Evolutionary conservation across 1,140 invertebrate genomes (phyloP), one percentile per base, ranked within the genome.

Genomic region (Drosophila sulfurigaster): DNA sequence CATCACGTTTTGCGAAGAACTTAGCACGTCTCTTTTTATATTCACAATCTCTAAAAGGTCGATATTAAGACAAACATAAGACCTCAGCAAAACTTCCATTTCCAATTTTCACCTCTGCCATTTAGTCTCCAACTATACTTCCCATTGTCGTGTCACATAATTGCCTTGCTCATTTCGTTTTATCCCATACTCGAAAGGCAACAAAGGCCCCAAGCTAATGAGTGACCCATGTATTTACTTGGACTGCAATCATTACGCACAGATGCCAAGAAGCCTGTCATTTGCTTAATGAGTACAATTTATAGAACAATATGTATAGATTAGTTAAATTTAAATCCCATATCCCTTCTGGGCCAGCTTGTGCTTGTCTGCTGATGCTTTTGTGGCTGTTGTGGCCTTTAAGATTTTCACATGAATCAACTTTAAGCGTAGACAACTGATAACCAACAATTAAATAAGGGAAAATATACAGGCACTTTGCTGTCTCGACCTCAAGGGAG

Each of bases 241-340:
- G 8, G 30, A 25, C 32, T 41, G 11, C 20, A 35, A 52, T 63
- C 60, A 48, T 54, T 64, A 64, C 11, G 32, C 62, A 64, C 49
- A 64, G 62, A 25, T 64, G 62, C 32, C 48, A 52, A 38, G 35
- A 43, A 54, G 62, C 35, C 49, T 38, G 56, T 58, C 38, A 20
- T 20, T 25, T 5, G 32, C 49, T 49, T 64, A 64, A 64, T 64
- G 62, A 64, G 62, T n/a, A 51, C 49, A 64, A 64, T 52, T 64
- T 64, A 16, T 64, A 64, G n/a, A 25, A 32, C 35, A 38, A 38
- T 56, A 20, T 64, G 35, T 64, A 64, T 35, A 35, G 49, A 65
- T 65, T 65, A 65, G 63, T 56, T 65, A 16, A 56, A 56, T 65
- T 65, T 46, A 56, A 65, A 45, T 65, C 32, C 49, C 30, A 64